Conservation (phyloP, 2,888 invertebrate genomes). For the Epinotia brunnichana region DNA sequence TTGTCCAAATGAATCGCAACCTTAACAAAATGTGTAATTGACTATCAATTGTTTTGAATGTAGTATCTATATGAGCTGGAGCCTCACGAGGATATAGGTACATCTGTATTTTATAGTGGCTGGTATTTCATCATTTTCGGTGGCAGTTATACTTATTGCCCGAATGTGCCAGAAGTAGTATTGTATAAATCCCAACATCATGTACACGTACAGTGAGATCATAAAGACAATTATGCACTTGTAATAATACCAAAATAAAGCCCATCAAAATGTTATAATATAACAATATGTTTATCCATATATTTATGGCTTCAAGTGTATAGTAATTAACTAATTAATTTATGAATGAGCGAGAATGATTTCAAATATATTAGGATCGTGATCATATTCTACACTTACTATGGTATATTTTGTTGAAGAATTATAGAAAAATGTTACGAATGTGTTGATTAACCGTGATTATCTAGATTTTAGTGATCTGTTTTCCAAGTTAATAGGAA, state of each 20-base stretch:
- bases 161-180: neutral
- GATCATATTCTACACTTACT: neutral
- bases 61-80: too few relatives aligned
- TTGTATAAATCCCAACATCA: neutral
- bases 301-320: neutral
- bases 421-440: constrained; percentile 3
- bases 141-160: neutral
- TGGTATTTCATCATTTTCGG: neutral
- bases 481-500: neutral
- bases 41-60: too few relatives aligned
- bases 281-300: too few relatives aligned
- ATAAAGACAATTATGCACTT: neutral
- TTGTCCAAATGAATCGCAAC: too few relatives aligned
- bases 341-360: neutral
- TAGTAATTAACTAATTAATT: too few relatives aligned
- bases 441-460: constrained; percentile 16
- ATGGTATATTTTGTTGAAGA: neutral
- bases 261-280: too few relatives aligned
- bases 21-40: too few relatives aligned
- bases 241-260: too few relatives aligned
- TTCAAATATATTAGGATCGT: neutral
- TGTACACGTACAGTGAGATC: neutral
- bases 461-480: constrained; percentile 24
- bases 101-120: too few relatives aligned
- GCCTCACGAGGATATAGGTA: too few relatives aligned